Percentiles rank a stretch among this genome's conserved stretches.
phyloP scores from a whole-genome alignment of 2,888 invertebrate genomes.

The Mellilla xanthometata region DNA sequence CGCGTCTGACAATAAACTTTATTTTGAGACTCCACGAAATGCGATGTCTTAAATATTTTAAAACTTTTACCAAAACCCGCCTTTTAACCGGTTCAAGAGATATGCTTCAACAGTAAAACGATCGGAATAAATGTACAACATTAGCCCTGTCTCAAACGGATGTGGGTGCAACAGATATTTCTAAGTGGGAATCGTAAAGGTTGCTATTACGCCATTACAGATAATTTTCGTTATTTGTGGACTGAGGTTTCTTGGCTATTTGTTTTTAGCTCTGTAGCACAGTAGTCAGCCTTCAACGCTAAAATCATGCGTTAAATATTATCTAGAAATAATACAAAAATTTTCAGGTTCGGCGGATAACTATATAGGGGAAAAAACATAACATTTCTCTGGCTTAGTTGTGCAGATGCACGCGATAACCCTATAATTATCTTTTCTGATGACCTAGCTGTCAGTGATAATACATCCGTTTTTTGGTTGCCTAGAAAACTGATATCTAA shows the following conservation, averaged over 20 bases:
- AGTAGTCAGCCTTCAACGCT: neutral
- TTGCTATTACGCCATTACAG: constrained; percentile 25
- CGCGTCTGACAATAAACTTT: constrained; percentile 68
- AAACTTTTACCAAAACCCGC: constrained; percentile 55
- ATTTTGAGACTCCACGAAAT: constrained; percentile 62
- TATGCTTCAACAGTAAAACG: constrained; percentile 40
- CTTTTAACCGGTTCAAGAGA: constrained; percentile 53
- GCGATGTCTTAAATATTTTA: constrained; percentile 55
- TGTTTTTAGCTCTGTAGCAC: constrained; percentile 7
- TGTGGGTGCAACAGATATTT: constrained; percentile 25
- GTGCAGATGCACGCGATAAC: too few relatives aligned
- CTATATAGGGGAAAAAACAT: too few relatives aligned
- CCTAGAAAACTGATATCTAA: too few relatives aligned
- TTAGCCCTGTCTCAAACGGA: constrained; percentile 18
- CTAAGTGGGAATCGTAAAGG: constrained; percentile 30
- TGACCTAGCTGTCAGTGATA: too few relatives aligned
- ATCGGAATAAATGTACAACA: constrained; percentile 12
- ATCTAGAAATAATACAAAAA: too few relatives aligned
- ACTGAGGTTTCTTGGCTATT: constrained; percentile 22
- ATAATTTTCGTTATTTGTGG: constrained; percentile 30
- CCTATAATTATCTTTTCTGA: too few relatives aligned
- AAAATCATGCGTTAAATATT: too few relatives aligned
- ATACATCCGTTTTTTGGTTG: too few relatives aligned
- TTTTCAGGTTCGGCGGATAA: too few relatives aligned
- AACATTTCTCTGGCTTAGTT: too few relatives aligned